These are phyloP conservation scores for Solea solea DNA, from an alignment of 2,113 vertebrate genomes.

Conservation along the genomic window DNA sequence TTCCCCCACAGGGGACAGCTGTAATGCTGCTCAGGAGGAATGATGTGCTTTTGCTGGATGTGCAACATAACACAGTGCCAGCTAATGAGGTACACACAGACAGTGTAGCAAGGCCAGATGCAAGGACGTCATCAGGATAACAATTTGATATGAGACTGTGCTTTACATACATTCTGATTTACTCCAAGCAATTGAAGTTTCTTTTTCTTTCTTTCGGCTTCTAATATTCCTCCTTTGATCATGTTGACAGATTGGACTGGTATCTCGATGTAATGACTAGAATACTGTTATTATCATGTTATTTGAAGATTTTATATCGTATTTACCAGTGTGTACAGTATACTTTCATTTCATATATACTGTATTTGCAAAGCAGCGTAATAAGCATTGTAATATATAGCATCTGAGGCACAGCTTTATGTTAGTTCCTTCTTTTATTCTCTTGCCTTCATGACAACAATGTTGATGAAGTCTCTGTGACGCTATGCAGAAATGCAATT, in stretches of 20 bases:
- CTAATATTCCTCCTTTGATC: neutral
- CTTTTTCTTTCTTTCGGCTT: neutral
- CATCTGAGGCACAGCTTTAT: no score
- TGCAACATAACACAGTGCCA: slow-evolving; percentile 60
- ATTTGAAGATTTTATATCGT: neutral
- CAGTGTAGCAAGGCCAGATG: slow-evolving; percentile 46
- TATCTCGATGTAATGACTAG: neutral
- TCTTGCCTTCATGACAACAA: no score
- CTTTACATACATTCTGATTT: neutral
- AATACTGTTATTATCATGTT: neutral
- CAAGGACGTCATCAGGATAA: slow-evolving; percentile 39
- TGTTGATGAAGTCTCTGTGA: no score
- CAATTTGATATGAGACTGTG: slow-evolving; percentile 6
- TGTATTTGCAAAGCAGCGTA: no score
- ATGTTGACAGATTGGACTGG: neutral
- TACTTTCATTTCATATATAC: no score
- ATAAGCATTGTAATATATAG: no score
- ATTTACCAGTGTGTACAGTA: no score
- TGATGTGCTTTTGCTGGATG: slow-evolving; percentile 51
- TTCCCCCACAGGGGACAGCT: slow-evolving; percentile 58
- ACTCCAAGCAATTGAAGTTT: neutral
- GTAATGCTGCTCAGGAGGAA: slow-evolving; percentile 58
- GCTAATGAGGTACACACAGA: slow-evolving; percentile 63
- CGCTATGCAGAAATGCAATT: no score
- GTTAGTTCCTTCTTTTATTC: no score